Evolutionary conservation across 2,888 invertebrate genomes (phyloP).

Genomic region (Tipula confusa): DNA sequence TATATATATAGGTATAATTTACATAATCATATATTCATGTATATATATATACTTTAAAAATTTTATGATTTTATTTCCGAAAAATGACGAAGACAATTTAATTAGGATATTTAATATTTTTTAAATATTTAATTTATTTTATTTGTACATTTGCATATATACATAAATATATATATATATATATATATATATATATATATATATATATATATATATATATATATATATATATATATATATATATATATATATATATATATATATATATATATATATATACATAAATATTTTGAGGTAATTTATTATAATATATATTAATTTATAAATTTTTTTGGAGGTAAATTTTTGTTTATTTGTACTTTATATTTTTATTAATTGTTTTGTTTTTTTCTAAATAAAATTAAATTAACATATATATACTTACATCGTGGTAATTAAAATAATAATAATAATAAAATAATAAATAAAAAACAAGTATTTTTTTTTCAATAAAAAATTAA

Average conservation of each 20-base stretch:
- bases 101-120: background rate
- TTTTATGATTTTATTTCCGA: background rate
- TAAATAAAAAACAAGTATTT: conserved; percentile 26
- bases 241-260: too few species aligned
- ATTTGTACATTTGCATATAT: too few species aligned
- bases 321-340: background rate
- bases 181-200: too few species aligned
- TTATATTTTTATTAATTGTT: background rate
- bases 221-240: too few species aligned
- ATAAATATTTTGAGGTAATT: background rate
- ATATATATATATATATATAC: too few species aligned
- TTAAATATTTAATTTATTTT: background rate
- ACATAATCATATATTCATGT: background rate
- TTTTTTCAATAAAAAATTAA: conserved; percentile 27
- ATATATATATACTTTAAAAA: too few species aligned
- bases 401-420: background rate
- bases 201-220: too few species aligned
- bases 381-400: background rate
- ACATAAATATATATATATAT: too few species aligned
- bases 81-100: background rate
- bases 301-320: too few species aligned
- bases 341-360: conserved; percentile 7
- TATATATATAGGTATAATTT: background rate
- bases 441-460: conserved; percentile 21
- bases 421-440: background rate